phyloP scores from a whole-genome alignment of 2,888 invertebrate genomes.

The Acanthococcus lagerstroemiae region DNA sequence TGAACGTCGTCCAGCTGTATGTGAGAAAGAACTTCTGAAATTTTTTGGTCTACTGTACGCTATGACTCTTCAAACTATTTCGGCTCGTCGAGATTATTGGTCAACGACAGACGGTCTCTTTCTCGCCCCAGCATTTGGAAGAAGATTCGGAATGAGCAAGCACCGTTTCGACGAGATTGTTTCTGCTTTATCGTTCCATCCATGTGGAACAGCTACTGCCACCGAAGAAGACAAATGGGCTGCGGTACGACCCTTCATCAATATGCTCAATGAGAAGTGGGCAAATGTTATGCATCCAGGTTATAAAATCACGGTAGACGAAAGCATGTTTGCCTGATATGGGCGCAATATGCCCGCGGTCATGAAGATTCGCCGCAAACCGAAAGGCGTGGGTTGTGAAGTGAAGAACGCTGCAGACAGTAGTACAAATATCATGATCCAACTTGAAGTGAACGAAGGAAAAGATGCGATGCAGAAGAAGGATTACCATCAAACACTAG shows the following conservation, averaged over 20 bases:
- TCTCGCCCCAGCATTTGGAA: neutral
- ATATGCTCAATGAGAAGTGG: neutral
- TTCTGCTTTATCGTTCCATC: neutral
- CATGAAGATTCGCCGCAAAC: neutral
- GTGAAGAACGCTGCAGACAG: neutral
- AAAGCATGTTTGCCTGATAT: constrained; percentile 4
- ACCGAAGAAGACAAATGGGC: neutral
- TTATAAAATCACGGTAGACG: neutral
- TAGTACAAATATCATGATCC: neutral
- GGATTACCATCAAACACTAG: neutral
- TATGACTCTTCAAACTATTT: neutral
- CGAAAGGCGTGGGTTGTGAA: neutral
- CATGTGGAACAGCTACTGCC: neutral
- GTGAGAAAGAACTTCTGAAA: neutral
- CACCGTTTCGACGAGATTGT: neutral
- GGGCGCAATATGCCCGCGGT: neutral
- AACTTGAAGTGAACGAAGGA: neutral
- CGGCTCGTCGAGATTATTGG: neutral
- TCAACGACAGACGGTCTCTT: neutral
- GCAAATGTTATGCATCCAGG: neutral
- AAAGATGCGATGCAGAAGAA: constrained; percentile 1
- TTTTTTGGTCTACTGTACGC: neutral
- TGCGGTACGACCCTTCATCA: neutral
- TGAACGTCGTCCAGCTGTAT: neutral
- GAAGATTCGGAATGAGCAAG: neutral